Base-by-base conservation (phyloP, 2,888 invertebrate species). In the Ctenicera cuprea region DNA sequence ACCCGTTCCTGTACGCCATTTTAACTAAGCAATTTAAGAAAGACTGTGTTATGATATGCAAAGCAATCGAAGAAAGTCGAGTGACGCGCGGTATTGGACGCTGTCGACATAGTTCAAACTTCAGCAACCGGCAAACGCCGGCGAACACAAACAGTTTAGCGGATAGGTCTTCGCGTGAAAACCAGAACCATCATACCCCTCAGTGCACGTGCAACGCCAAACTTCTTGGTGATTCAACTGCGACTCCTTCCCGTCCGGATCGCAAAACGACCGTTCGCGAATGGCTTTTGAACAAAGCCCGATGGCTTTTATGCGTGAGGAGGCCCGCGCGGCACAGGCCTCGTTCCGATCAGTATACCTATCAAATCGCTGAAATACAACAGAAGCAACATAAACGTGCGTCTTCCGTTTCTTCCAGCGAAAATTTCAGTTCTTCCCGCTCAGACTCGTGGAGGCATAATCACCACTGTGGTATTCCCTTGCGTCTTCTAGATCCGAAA, bases 11-110 rank as follows among this genome's bases (percentile, higher is more conserved):
- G 30, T 99, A 99, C 87, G 98, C 98, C 63, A 98, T 98, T 80
- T 92, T 98, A 83, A 98, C 98, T 7, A 98, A 98, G 86, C 97
- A 98, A 87, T 98, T 98, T 87, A 98, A 98, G 87, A 97, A 97
- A 87, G 98, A 98, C 88, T 98, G 98, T 88, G 95, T 97, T 2
- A 92, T 96, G 85, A 94, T 98, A 72, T 98, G 97, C 88, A 97
- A 97, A 86, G 95, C 97, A 18, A 96, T 98, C 81, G 98, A 98
- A 86, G 98, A 97, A 87, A 95, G 96, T 41, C 90, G 97, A 61
- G 97, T 97, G 11, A 95, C 95, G 3, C 90, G 95, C 73, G 95
- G 95, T 69, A 95, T 96, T 82, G 96, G 95, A 12, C 90, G 95
- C 76, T 95, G 96, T 84, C 89, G 95, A 14, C 95, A 95, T 87